These are phyloP conservation scores for Colinus virginianus DNA, from an alignment of 2,113 vertebrate species.

Conservation along the genomic window DNA sequence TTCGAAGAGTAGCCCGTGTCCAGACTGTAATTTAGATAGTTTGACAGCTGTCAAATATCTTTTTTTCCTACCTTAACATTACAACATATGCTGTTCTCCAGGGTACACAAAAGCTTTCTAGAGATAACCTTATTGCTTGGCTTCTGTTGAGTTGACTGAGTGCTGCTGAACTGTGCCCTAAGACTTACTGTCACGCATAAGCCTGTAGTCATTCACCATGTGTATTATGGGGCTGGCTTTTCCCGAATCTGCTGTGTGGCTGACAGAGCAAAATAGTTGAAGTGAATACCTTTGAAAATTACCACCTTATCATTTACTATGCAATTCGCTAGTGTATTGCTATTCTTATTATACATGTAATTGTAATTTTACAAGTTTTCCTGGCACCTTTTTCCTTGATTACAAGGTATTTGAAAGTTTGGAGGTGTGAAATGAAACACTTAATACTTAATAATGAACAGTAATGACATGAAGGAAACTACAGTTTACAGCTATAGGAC, in stretches of 20 bases:
- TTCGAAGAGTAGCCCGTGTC: conserved; percentile 1
- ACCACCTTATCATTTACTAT: background rate
- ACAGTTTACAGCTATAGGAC: background rate
- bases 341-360: background rate
- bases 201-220: background rate
- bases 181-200: conserved; percentile 37
- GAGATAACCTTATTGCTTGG: conserved; percentile 35
- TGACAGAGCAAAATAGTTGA: conserved; percentile 25
- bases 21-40: conserved; percentile 40
- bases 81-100: conserved; percentile 24
- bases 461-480: background rate
- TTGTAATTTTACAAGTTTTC: conserved; percentile 19
- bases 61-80: background rate
- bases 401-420: background rate
- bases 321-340: background rate
- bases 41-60: conserved; percentile 61
- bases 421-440: background rate
- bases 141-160: conserved; percentile 37
- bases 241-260: background rate
- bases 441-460: background rate
- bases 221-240: background rate
- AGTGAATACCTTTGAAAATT: conserved; percentile 21
- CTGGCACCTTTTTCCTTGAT: conserved; percentile 10
- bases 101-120: conserved; percentile 37
- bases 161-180: conserved; percentile 51